These are phyloP conservation scores for Scopus umbretta DNA, from an alignment of 2,113 vertebrate species.

Conservation along the genomic window DNA sequence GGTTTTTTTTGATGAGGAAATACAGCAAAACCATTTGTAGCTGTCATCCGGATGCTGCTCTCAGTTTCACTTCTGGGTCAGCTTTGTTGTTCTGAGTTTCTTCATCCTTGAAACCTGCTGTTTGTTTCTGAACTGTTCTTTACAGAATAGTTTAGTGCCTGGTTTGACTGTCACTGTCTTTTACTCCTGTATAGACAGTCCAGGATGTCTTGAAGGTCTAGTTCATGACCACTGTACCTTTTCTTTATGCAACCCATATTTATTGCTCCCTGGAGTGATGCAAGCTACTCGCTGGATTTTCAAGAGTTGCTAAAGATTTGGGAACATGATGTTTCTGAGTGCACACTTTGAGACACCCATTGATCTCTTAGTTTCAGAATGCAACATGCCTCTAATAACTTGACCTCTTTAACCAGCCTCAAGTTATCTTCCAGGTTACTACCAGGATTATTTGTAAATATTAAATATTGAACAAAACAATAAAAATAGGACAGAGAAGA, in stretches of 20 bases:
- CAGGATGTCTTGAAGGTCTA: background rate
- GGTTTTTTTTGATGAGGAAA: background rate
- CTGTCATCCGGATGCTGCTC: background rate
- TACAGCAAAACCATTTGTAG: background rate
- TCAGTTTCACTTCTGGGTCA: background rate
- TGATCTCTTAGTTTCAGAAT: background rate
- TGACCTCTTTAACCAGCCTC: background rate
- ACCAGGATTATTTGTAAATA: background rate
- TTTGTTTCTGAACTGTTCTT: background rate
- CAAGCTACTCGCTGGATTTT: background rate
- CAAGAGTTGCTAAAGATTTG: background rate
- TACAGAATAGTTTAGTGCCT: background rate
- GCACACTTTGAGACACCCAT: background rate
- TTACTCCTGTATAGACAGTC: background rate
- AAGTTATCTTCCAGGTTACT: background rate
- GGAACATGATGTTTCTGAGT: background rate
- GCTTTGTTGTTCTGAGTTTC: background rate
- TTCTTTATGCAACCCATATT: background rate
- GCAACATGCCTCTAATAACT: background rate
- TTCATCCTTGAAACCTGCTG: background rate
- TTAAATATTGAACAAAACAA: background rate
- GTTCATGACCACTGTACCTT: background rate
- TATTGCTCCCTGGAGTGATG: background rate
- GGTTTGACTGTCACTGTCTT: background rate
- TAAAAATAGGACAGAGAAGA: background rate